A percentile compares a stretch with the other conserved stretches of the same genome.
phyloP scores from a whole-genome alignment of 2,113 vertebrate genomes.

The Lynx canadensis region DNA sequence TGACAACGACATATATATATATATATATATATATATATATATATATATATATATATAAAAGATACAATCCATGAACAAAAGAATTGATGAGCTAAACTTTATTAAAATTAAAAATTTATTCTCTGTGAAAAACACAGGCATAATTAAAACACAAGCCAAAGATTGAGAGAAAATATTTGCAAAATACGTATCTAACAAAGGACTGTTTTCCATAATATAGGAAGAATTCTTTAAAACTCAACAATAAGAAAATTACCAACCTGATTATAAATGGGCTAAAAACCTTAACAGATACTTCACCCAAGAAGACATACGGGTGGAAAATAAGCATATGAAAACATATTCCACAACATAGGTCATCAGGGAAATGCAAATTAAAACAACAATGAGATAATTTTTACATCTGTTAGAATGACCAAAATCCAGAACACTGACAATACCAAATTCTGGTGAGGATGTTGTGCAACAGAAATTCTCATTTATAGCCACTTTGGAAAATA shows the following conservation, averaged over 20 bases:
- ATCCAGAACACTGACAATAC: background rate
- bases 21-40: too few species aligned
- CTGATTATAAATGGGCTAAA: background rate
- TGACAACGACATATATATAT: background rate
- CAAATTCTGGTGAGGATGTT: background rate
- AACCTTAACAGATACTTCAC: background rate
- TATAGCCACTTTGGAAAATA: background rate
- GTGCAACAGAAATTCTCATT: background rate
- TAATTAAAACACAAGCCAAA: background rate
- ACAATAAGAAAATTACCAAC: background rate
- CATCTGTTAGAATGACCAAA: background rate
- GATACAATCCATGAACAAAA: background rate
- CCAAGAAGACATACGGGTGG: background rate
- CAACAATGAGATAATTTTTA: background rate
- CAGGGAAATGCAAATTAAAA: background rate
- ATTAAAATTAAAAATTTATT: background rate
- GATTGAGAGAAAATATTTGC: background rate
- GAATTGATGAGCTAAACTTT: background rate
- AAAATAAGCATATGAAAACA: background rate
- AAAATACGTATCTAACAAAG: background rate
- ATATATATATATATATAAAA: background rate
- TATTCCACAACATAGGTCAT: background rate
- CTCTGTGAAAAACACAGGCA: background rate
- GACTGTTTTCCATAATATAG: background rate
- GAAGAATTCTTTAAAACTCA: background rate